phyloP scores from a whole-genome alignment of 2,888 invertebrate genomes.

The Eristalinus sepulchralis region DNA sequence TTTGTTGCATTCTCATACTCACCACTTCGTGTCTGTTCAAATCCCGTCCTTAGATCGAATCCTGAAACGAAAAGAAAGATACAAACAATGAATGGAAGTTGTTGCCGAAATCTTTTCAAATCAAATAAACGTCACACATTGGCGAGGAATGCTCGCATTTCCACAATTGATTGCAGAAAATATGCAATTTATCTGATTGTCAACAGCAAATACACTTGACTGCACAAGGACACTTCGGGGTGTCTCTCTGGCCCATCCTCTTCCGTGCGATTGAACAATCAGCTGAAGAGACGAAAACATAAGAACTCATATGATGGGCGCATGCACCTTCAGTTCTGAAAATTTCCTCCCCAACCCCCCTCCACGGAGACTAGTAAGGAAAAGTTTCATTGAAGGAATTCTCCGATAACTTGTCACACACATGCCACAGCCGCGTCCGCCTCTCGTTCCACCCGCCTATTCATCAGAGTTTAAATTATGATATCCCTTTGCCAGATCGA shows the following conservation, averaged over 20 bases:
- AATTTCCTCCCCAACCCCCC: neutral
- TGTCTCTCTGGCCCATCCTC: neutral
- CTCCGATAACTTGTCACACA: slow-evolving; percentile 24
- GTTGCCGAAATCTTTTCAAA: neutral
- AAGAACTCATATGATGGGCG: neutral
- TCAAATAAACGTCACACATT: neutral
- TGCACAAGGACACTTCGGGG: slow-evolving; percentile 11
- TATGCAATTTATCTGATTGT: slow-evolving; percentile 42
- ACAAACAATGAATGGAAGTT: too few relatives aligned
- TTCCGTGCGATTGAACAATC: slow-evolving; percentile 30
- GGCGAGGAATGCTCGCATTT: slow-evolving; percentile 8
- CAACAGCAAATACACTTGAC: slow-evolving; percentile 22
- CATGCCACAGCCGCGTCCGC: neutral
- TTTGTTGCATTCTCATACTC: neutral
- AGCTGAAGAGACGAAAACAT: neutral
- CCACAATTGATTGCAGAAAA: slow-evolving; percentile 36
- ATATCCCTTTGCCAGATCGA: slow-evolving; percentile 21
- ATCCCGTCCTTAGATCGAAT: neutral
- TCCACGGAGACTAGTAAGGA: neutral
- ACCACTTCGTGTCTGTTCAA: neutral
- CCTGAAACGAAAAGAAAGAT: neutral
- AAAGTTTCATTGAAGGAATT: slow-evolving; percentile 38
- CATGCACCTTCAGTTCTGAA: neutral
- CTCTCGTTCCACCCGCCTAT: neutral
- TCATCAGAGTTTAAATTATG: slow-evolving; percentile 56